Percentiles rank a stretch among this genome's conserved stretches.
phyloP scores from a whole-genome alignment of 2,888 invertebrate species.

The Leistus spinibarbis region DNA sequence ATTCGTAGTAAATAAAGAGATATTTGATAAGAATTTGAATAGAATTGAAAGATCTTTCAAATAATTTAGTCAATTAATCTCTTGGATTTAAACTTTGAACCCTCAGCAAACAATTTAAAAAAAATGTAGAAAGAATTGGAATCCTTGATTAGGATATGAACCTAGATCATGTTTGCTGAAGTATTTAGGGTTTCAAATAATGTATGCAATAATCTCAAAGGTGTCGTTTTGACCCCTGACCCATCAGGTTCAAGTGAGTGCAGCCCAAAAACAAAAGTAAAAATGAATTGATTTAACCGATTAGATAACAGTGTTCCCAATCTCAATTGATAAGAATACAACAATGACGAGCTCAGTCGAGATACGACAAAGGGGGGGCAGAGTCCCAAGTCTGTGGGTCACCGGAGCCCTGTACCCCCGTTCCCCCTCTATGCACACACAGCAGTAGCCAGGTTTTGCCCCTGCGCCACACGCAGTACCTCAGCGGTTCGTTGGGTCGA shows the following conservation, averaged over 20 bases:
- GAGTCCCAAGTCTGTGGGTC: background rate
- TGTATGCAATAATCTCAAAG: background rate
- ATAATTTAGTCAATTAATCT: too few relatives aligned
- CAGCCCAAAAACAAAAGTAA: background rate
- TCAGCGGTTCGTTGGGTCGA: background rate
- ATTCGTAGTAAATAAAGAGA: too few relatives aligned
- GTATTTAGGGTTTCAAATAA: background rate
- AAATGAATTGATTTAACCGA: background rate
- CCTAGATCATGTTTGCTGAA: background rate
- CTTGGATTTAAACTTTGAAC: too few relatives aligned
- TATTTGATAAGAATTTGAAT: too few relatives aligned
- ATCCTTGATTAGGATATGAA: background rate
- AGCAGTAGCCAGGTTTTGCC: background rate
- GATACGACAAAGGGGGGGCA: background rate
- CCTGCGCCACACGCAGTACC: background rate
- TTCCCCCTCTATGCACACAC: background rate
- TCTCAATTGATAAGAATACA: background rate
- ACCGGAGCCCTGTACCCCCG: background rate
- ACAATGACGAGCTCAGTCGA: background rate
- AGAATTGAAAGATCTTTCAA: too few relatives aligned
- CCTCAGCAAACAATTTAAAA: too few relatives aligned
- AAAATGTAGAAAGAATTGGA: too few relatives aligned
- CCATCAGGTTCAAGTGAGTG: background rate
- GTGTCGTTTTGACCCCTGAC: background rate
- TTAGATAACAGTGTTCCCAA: background rate